Base-by-base conservation (phyloP, 2,113 vertebrate genomes). In the Oncorhynchus masou region DNA sequence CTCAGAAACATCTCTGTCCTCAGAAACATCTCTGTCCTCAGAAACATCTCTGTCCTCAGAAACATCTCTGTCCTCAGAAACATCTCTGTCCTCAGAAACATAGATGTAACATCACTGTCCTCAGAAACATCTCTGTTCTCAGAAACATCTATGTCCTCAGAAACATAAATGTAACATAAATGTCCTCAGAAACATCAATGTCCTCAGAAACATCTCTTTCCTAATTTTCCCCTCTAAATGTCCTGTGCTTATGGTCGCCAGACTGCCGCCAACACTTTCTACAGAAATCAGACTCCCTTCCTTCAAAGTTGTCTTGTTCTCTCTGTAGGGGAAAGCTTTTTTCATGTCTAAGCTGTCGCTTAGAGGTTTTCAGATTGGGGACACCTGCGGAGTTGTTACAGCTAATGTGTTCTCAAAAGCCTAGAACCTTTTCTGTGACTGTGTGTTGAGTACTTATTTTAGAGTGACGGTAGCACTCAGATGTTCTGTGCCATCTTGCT, bases 371-470 rank as follows among this genome's bases (percentile, higher is more conserved):
- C 74, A 25, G 1, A 73, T 71, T 74, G 83, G 16, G 80, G 82
- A 75, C 75, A 74, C 84, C 82, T 75, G 29, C 51, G 22, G 76
- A 67, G 78, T 83, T 85, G 84, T 45, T 45, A 70, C 81, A 78
- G 22, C 74, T 79, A 83, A 84, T 34, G 79, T 81, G 76, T 87
- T 81, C 34, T 45, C 82, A 86, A 85, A 90, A 81, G 85, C 39
- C 39, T 45, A 45, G 39, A 45, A 45, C 39, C 39, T 45, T 45
- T 45, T 45, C 39, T 11, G 39, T 45, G 39, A 45, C 39, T 82
- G 83, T 83, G 85, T 73, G 76, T 84, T n/a, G 68, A 68, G 71
- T 86, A 85, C 87, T 90, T 89, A 86, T 87, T 91, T 54, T 86
- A 83, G 71, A 57, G 74, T 70, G 68, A 31, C 59, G 74, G 74